Evolutionary conservation across 2,888 invertebrate genomes (phyloP).

Genomic region (Tridacna crocea): DNA sequence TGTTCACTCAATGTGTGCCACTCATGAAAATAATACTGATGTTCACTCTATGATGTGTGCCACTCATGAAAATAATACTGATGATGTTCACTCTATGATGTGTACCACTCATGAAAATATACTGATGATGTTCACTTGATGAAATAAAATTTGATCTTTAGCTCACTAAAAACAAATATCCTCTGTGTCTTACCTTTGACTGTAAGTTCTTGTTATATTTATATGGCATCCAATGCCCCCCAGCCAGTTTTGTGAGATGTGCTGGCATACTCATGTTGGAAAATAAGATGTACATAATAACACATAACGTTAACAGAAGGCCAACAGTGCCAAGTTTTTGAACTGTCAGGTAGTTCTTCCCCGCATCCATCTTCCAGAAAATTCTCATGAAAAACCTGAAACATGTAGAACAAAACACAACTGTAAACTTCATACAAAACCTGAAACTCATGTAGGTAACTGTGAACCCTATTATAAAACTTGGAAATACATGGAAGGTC

Average conservation of each 20-base stretch:
- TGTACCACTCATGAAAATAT: too few species aligned
- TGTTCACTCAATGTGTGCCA: too few species aligned
- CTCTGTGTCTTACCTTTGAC: slow-evolving; percentile 37
- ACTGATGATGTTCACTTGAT: too few species aligned
- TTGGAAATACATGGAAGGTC: too few species aligned
- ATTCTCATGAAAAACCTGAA: background rate
- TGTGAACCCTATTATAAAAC: too few species aligned
- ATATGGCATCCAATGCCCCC: slow-evolving; percentile 45
- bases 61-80: too few species aligned
- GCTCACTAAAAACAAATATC: too few species aligned
- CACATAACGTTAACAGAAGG: slow-evolving; percentile 31
- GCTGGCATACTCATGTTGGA: slow-evolving; percentile 43
- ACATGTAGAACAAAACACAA: background rate
- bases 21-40: too few species aligned
- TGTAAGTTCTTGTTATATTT: slow-evolving; percentile 14
- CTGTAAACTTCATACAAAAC: background rate
- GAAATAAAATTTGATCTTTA: too few species aligned
- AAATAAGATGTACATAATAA: slow-evolving; percentile 44
- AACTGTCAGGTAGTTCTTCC: background rate
- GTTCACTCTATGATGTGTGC: too few species aligned
- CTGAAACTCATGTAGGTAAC: background rate
- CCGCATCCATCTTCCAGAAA: slow-evolving; percentile 6
- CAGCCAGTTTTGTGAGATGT: slow-evolving; percentile 13
- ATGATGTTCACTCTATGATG: too few species aligned
- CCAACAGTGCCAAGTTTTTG: slow-evolving; percentile 24